phyloP scores from a whole-genome alignment of 2,888 invertebrate genomes.

The Mycalesis mineus region DNA sequence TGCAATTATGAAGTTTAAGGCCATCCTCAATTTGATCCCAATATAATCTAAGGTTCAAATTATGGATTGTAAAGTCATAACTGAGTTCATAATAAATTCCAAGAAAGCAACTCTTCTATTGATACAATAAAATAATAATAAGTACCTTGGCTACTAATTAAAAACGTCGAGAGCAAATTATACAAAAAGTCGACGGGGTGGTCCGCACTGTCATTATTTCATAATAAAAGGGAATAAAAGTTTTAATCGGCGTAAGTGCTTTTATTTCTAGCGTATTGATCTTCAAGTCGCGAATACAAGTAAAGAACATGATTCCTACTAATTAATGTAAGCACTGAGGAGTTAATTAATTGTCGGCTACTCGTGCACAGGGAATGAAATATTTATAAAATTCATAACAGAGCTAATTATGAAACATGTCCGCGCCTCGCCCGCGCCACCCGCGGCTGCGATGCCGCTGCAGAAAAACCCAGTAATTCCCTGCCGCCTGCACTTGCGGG shows the following conservation, averaged over 20 bases:
- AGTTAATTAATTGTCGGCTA: conserved; percentile 73
- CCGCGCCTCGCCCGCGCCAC: conserved; percentile 61
- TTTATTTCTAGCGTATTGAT: conserved; percentile 22
- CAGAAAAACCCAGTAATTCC: conserved; percentile 56
- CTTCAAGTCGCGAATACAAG: conserved; percentile 62
- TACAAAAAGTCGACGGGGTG: conserved; percentile 46
- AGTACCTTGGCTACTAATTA: conserved; percentile 39
- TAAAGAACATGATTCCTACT: conserved; percentile 59
- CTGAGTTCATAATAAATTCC: conserved; percentile 44
- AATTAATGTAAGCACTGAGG: conserved; percentile 72
- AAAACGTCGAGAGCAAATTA: conserved; percentile 40
- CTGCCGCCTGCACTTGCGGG: conserved; percentile 32
- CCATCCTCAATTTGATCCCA: conserved; percentile 21
- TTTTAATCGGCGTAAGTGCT: conserved; percentile 24
- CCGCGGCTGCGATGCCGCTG: conserved; percentile 52
- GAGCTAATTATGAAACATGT: conserved; percentile 68
- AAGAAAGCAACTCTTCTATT: conserved; percentile 43
- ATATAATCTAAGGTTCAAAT: conserved; percentile 42
- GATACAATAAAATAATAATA: conserved; percentile 52
- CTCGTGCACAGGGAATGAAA: conserved; percentile 65
- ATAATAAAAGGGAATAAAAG: conserved; percentile 23
- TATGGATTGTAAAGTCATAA: conserved; percentile 59
- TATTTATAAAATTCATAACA: conserved; percentile 77
- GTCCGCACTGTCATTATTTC: conserved; percentile 38
- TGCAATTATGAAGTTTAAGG: conserved; percentile 16